These are phyloP conservation scores for Phasia obesa DNA, from an alignment of 2,888 invertebrate species.

Conservation along the genomic window DNA sequence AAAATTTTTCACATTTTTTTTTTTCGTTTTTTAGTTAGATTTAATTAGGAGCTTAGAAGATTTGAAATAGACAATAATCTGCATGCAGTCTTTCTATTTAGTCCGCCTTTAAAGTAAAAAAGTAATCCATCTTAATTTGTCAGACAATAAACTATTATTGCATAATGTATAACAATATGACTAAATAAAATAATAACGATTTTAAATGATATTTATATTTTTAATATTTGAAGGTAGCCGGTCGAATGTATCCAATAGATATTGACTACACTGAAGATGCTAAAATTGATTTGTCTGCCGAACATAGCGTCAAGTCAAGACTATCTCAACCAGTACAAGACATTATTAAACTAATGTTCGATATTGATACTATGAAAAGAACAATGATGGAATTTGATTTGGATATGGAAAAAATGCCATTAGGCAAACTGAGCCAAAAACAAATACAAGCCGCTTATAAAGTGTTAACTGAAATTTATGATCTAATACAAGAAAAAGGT, in stretches of 20 bases:
- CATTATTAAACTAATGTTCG: constrained; percentile 93
- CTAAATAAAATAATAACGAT: no score
- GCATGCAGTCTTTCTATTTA: no score
- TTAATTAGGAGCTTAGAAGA: no score
- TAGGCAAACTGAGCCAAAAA: constrained; percentile 96
- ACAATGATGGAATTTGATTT: constrained; percentile 97
- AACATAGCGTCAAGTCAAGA: constrained; percentile 85
- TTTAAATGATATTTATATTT: not conserved
- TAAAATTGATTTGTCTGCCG: constrained; percentile 77
- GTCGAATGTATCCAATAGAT: constrained; percentile 88
- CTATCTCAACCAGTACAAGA: constrained; percentile 90
- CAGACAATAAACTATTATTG: no score
- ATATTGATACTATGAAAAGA: constrained; percentile 94
- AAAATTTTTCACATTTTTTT: no score
- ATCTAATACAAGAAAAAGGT: constrained; percentile 84
- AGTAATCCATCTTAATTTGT: no score
- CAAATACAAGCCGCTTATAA: constrained; percentile 94
- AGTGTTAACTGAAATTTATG: constrained; percentile 89
- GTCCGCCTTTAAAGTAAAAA: no score
- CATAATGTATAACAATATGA: no score
- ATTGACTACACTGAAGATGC: constrained; percentile 90
- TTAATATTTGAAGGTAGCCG: constrained; percentile 84
- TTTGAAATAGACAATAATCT: no score
- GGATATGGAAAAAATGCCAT: constrained; percentile 98
- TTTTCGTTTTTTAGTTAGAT: no score